Percentiles rank a stretch among this genome's conserved stretches.
phyloP scores from a whole-genome alignment of 2,113 vertebrate genomes.

The Pomatorhinus ruficollis region DNA sequence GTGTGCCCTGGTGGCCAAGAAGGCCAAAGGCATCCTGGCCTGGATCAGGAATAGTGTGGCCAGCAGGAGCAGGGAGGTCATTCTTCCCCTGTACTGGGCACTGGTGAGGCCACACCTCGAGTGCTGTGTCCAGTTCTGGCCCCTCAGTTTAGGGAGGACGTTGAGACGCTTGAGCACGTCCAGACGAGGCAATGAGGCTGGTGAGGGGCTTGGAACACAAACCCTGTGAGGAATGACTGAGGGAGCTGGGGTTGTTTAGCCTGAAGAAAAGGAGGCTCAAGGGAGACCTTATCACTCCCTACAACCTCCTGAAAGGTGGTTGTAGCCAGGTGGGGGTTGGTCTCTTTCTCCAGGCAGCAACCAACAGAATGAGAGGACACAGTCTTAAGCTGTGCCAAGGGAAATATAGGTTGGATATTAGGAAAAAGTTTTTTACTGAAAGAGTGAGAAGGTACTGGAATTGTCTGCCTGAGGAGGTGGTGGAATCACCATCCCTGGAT shows the following conservation, averaged over 20 bases:
- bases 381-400: background rate
- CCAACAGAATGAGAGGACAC: background rate
- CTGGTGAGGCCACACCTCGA: background rate
- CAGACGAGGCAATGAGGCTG: background rate
- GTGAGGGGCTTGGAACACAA: background rate
- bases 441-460: background rate
- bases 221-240: background rate
- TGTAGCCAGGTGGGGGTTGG: background rate
- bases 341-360: background rate
- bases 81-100: background rate
- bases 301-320: background rate
- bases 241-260: background rate
- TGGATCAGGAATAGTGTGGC: background rate
- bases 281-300: background rate
- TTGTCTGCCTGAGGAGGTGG: background rate
- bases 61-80: background rate
- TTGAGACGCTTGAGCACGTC: rapidly evolving
- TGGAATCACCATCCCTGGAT: background rate
- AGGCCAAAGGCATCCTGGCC: background rate
- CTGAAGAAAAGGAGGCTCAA: background rate
- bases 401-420: background rate
- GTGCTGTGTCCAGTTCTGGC: background rate
- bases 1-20: background rate
- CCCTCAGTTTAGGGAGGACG: background rate
- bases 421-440: background rate